phyloP scores from a whole-genome alignment of 2,888 invertebrate species.

The Conus canariensis region DNA sequence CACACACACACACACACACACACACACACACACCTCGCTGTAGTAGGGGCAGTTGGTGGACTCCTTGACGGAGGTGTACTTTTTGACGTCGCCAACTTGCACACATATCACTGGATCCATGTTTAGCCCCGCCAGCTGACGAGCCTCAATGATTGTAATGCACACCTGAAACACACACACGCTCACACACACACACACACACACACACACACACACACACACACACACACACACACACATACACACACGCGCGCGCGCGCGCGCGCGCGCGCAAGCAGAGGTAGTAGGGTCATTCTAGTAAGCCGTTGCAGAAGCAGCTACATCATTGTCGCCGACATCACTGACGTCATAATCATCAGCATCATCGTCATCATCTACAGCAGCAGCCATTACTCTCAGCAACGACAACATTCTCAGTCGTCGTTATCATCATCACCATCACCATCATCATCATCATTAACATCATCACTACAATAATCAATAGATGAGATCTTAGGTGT shows the following conservation, averaged over 20 bases:
- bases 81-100: slow-evolving; percentile 91
- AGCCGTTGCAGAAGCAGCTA: too few relatives aligned
- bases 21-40: slow-evolving; percentile 86
- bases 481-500: too few relatives aligned
- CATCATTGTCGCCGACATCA: too few relatives aligned
- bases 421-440: too few relatives aligned
- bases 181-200: background rate
- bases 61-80: slow-evolving; percentile 94
- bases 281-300: too few relatives aligned
- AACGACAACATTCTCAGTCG: background rate
- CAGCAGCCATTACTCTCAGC: too few relatives aligned
- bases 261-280: background rate
- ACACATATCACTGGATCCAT: slow-evolving; percentile 96
- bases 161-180: slow-evolving; percentile 70
- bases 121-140: slow-evolving; percentile 93
- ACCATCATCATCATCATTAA: too few relatives aligned
- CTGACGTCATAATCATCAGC: too few relatives aligned
- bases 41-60: slow-evolving; percentile 97
- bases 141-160: slow-evolving; percentile 87
- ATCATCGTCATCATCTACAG: too few relatives aligned
- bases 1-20: background rate
- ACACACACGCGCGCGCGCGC: background rate
- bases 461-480: too few relatives aligned
- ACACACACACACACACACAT: background rate
- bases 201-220: slow-evolving; percentile 8